These are phyloP conservation scores for Drosophila rubida DNA, from an alignment of 2,888 invertebrate genomes.

Conservation along the genomic window DNA sequence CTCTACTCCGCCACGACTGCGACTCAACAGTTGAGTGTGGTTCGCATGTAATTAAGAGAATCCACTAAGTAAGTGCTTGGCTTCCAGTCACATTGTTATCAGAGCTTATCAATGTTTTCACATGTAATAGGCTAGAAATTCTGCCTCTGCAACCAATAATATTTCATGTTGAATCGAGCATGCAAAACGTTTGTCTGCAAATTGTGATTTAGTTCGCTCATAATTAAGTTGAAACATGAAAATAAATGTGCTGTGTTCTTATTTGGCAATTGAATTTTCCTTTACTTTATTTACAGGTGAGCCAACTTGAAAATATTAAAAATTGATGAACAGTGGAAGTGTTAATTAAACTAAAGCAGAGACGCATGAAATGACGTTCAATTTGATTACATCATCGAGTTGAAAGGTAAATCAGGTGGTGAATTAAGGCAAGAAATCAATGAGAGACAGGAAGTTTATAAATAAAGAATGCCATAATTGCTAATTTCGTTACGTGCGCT, in stretches of 20 bases:
- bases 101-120: constrained; percentile 1
- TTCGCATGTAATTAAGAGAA: constrained; percentile 18
- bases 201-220: background rate
- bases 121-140: background rate
- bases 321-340: background rate
- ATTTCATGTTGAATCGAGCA: background rate
- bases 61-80: constrained; percentile 4
- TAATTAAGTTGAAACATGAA: background rate
- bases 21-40: constrained; percentile 11
- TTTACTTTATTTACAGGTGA: constrained; percentile 35
- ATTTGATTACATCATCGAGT: background rate
- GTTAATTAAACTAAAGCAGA: background rate
- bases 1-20: background rate
- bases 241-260: too few relatives aligned
- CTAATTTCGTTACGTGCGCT: too few relatives aligned
- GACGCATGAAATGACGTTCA: background rate
- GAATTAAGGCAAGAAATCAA: too few relatives aligned
- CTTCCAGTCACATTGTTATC: background rate
- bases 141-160: background rate
- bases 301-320: background rate
- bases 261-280: constrained; percentile 1
- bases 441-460: too few relatives aligned
- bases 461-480: too few relatives aligned
- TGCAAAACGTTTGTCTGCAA: background rate
- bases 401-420: background rate